Conservation (phyloP, 2,888 invertebrate species). For the Xestobium rufovillosum region DNA sequence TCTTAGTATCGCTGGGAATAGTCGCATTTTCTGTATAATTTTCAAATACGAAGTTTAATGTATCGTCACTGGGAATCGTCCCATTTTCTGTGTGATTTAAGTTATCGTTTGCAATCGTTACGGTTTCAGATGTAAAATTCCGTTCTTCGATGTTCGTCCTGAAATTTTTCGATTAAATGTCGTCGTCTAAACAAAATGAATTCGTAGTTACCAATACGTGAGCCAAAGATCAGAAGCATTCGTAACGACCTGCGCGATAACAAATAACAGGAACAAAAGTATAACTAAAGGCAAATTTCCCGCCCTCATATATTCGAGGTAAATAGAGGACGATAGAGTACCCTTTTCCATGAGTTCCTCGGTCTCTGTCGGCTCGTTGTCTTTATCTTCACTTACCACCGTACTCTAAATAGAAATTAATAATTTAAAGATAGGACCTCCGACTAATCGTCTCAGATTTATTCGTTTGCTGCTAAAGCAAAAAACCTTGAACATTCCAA, state of each 20-base stretch:
- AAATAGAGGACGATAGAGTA: conserved; percentile 41
- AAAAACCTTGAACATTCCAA: no score
- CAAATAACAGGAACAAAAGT: conserved; percentile 10
- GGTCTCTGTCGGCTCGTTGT: conserved; percentile 51
- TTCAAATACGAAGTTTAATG: no score
- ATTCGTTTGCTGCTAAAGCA: no score
- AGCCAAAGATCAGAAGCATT: conserved; percentile 15
- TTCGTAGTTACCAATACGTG: conserved; percentile 14
- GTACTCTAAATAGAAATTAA: conserved; percentile 6
- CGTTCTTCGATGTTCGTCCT: no score
- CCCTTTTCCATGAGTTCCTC: conserved; percentile 62
- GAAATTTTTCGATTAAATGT: no score
- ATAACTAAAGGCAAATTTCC: conserved; percentile 9
- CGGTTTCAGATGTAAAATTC: no score
- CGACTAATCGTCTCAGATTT: no score
- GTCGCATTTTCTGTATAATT: no score
- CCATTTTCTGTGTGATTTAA: neutral
- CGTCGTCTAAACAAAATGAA: no score
- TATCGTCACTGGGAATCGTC: no score
- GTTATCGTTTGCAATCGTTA: neutral
- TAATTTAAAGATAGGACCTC: no score
- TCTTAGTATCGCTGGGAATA: no score
- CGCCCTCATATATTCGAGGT: conserved; percentile 15
- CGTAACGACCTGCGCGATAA: conserved; percentile 13
- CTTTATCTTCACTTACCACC: conserved; percentile 2